Conservation (phyloP, 2,113 vertebrate genomes). For the Motacilla tschutschensis region DNA sequence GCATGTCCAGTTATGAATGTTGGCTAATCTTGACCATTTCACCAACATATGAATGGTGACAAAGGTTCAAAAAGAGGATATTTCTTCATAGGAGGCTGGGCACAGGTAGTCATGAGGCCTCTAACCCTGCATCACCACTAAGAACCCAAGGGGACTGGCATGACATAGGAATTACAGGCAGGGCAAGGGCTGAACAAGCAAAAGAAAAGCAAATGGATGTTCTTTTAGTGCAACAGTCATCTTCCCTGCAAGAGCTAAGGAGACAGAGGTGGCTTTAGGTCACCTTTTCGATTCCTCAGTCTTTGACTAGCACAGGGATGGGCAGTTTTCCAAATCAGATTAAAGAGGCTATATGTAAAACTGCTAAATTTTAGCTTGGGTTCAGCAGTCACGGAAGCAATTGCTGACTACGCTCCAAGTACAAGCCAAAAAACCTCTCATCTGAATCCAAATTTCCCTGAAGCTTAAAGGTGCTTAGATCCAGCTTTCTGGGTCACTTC, state of each 20-base stretch:
- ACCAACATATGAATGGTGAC: neutral
- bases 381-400: conserved; percentile 30
- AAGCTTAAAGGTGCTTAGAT: conserved; percentile 33
- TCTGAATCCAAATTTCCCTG: conserved; percentile 31
- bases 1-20: neutral
- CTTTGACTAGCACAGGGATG: neutral
- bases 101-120: neutral
- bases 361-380: conserved; percentile 3
- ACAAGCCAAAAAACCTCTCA: conserved; percentile 29
- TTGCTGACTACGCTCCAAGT: conserved; percentile 33
- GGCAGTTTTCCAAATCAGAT: conserved; percentile 35
- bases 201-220: neutral
- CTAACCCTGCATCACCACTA: neutral
- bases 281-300: neutral
- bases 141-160: neutral
- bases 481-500: conserved; percentile 28
- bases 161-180: neutral
- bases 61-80: neutral
- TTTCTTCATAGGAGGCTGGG: neutral
- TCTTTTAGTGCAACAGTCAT: neutral
- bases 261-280: conserved; percentile 6
- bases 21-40: neutral
- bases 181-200: neutral
- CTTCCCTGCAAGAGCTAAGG: neutral
- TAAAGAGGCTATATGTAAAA: conserved; percentile 7